phyloP scores from a whole-genome alignment of 1,140 invertebrate species.

The Bilobella aurantiaca region DNA sequence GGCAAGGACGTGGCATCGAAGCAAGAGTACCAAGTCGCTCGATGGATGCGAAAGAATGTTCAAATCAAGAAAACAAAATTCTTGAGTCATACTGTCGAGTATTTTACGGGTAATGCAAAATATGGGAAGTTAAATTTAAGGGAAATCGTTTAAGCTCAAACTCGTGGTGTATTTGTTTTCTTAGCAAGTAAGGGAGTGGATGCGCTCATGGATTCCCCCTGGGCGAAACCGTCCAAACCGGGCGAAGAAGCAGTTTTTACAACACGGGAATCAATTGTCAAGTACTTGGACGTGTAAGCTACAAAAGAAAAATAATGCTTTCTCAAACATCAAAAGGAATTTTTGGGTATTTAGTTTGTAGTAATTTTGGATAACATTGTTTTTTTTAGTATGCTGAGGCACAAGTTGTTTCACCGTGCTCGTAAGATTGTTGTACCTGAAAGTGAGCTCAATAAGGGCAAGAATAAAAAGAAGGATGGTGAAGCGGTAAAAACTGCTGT shows the following conservation, averaged over 20 bases:
- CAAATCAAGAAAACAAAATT: conserved; percentile 29
- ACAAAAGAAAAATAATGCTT: background rate
- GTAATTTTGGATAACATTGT: conserved; percentile 30
- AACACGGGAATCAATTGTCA: conserved; percentile 63
- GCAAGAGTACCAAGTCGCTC: conserved; percentile 23
- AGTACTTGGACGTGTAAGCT: conserved; percentile 60
- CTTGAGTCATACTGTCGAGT: conserved; percentile 81
- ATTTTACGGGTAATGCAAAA: conserved; percentile 67
- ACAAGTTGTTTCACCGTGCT: conserved; percentile 91
- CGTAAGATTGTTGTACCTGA: conserved; percentile 71
- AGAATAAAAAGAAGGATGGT: conserved; percentile 45
- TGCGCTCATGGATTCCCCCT: conserved; percentile 81
- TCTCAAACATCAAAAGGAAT: no score
- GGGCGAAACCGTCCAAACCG: conserved; percentile 53
- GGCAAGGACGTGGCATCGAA: conserved; percentile 20
- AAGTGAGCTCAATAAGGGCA: conserved; percentile 59
- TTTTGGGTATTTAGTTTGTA: background rate
- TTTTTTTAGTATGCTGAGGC: conserved; percentile 59
- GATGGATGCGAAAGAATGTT: conserved; percentile 29
- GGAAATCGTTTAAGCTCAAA: background rate
- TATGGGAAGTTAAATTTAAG: background rate
- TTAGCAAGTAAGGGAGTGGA: conserved; percentile 76
- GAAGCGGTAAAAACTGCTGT: conserved; percentile 48
- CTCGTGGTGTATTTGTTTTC: conserved; percentile 1
- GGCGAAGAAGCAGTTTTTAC: conserved; percentile 67